Percentiles rank a stretch among this genome's conserved stretches.
These are phyloP conservation scores for Drosophila saltans DNA, from an alignment of 1,140 invertebrate species.

Conservation along the genomic window DNA sequence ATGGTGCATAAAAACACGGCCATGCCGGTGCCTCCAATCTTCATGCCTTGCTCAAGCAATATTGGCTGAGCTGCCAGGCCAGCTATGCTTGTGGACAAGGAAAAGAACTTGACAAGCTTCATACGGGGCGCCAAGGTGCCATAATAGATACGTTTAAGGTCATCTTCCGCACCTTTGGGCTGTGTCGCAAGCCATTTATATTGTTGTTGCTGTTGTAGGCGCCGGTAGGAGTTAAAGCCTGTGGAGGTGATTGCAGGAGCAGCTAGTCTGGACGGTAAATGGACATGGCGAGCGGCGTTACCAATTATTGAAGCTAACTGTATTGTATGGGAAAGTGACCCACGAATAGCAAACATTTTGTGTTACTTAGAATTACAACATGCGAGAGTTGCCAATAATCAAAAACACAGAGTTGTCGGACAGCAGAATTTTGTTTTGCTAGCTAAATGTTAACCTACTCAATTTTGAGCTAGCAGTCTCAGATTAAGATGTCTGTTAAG, in stretches of 20 bases:
- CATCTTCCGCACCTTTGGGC: slow-evolving; percentile 16
- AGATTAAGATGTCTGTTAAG: too few species aligned
- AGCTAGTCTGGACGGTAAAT: slow-evolving; percentile 20
- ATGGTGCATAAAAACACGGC: slow-evolving; percentile 86
- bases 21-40: slow-evolving; percentile 84
- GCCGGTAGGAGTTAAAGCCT: not conserved
- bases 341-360: slow-evolving; percentile 55
- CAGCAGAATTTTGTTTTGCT: not conserved
- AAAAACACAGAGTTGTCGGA: not conserved
- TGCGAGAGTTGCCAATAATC: not conserved
- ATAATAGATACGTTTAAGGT: slow-evolving; percentile 84
- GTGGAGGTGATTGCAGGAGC: not conserved
- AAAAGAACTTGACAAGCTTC: slow-evolving; percentile 90
- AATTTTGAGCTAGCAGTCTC: too few species aligned
- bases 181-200: slow-evolving; percentile 15
- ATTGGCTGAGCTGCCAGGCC: slow-evolving; percentile 90
- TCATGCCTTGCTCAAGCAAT: slow-evolving; percentile 86
- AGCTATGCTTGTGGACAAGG: slow-evolving; percentile 88
- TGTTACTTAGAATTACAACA: slow-evolving; percentile 6
- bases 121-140: slow-evolving; percentile 88
- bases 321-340: slow-evolving; percentile 38
- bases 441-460: not conserved
- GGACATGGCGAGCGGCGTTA: slow-evolving; percentile 15
- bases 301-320: slow-evolving; percentile 29
- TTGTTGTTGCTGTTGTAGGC: slow-evolving; percentile 24